phyloP scores from a whole-genome alignment of 1,140 invertebrate species.

The Brachionus paranguensis region DNA sequence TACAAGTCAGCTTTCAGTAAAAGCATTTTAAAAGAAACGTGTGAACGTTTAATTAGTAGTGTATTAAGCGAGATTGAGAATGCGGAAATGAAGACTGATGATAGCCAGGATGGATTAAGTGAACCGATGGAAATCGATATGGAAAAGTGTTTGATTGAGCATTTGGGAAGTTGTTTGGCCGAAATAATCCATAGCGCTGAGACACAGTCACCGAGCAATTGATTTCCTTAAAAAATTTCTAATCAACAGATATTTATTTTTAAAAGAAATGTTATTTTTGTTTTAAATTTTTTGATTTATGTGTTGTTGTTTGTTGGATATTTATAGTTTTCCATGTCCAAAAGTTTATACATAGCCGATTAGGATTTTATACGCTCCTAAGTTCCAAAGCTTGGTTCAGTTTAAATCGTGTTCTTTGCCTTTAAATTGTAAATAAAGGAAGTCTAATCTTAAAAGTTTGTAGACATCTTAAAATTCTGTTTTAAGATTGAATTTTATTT shows the following conservation, averaged over 20 bases:
- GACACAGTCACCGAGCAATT: neutral
- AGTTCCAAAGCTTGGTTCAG: neutral
- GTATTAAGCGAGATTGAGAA: neutral
- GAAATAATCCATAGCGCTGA: neutral
- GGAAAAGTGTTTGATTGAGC: conserved; percentile 5
- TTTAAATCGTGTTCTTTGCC: neutral
- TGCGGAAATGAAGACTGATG: neutral
- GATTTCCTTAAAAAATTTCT: neutral
- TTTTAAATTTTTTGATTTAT: neutral
- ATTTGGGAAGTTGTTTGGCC: neutral
- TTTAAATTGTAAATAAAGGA: neutral
- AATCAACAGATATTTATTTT: neutral
- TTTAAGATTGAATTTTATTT: neutral
- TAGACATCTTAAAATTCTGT: neutral
- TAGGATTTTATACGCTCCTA: neutral
- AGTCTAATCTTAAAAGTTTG: neutral
- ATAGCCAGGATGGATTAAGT: neutral
- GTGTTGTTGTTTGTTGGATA: neutral
- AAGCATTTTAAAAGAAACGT: neutral
- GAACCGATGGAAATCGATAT: neutral
- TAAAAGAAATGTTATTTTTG: neutral
- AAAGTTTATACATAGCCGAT: neutral
- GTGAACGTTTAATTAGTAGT: neutral
- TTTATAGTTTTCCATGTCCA: neutral
- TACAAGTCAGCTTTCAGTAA: neutral